A percentile compares a stretch with the other conserved stretches of the same genome.
phyloP scores from a whole-genome alignment of 92 coral and sea anemone genomes.

The Porites evermanni region DNA sequence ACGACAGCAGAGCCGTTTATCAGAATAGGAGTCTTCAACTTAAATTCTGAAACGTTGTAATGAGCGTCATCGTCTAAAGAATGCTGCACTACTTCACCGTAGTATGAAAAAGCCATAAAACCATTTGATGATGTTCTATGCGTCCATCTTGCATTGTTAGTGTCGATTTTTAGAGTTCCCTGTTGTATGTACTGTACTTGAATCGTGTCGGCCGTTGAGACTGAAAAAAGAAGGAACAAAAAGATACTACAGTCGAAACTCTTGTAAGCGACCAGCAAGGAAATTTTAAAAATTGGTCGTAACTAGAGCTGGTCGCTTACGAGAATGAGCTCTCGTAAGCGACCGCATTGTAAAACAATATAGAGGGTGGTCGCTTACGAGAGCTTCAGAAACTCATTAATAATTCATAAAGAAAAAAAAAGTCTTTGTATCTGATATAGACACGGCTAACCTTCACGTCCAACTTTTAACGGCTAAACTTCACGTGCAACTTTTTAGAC shows the following conservation, averaged over 20 bases:
- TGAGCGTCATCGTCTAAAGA: too few species aligned
- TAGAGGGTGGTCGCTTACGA: too few species aligned
- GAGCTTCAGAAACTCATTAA: too few species aligned
- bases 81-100: constrained; percentile 33
- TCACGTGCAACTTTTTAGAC: too few species aligned
- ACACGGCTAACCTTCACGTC: too few species aligned
- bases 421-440: too few species aligned
- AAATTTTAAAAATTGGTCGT: too few species aligned
- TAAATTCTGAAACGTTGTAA: constrained; percentile 43
- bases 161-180: constrained; percentile 68
- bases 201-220: constrained; percentile 61
- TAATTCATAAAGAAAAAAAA: too few species aligned
- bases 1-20: constrained; percentile 68
- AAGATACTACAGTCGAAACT: neutral
- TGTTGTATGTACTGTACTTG: constrained; percentile 79
- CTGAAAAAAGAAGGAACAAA: constrained; percentile 29
- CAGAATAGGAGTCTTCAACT: constrained; percentile 73
- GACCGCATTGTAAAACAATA: too few species aligned
- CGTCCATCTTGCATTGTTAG: constrained; percentile 66
- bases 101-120: constrained; percentile 70
- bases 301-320: too few species aligned
- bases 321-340: too few species aligned
- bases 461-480: too few species aligned
- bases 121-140: constrained; percentile 48
- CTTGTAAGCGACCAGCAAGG: neutral